Evolutionary conservation across 2,113 vertebrate species (phyloP), one percentile per base, ranked within the genome.

Genomic region (Rynchops niger): DNA sequence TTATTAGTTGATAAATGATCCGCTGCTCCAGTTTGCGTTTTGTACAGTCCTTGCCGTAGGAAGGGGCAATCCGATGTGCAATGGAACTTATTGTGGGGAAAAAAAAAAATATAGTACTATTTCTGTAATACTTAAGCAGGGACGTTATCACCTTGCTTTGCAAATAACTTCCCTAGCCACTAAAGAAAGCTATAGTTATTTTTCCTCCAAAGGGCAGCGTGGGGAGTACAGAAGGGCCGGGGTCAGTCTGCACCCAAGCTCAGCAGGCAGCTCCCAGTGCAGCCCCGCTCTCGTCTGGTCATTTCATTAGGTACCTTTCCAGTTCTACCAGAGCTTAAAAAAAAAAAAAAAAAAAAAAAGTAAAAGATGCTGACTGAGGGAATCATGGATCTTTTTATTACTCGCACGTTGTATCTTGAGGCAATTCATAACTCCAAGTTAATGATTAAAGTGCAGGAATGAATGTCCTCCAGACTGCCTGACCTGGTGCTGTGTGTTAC

Each of bases 401-500:
- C 19, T 20, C 11, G n/a, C 34, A 42, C 21, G 12, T 80, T 93
- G 90, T 52, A 38, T 26, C 40, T 61, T 27, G 29, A 30, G 50
- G 30, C 50, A 18, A 4, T 47, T 80, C 4, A 38, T 23, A 50
- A 70, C 25, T 21, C 5, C 29, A n/a, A 53, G 78, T 90, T 79
- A 93, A 82, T 92, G 0, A 67, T 91, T 93, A n/a, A n/a, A 27
- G 55, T 11, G 6, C 22, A 23, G 38, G 61, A 49, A 32, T 5
- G 17, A 27, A 27, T 3, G 42, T 50, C 82, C 29, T 74, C 59
- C 19, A 9, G 34, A 10, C 25, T 29, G 43, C 71, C 36, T 19
- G 52, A 5, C 0, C 0, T 3, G 19, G 34, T 14, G 67, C 9
- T 4, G 0, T 22, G 2, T 7, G 1, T 17, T 47, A 38, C 43